Base-by-base conservation (phyloP, 2,888 invertebrate species). In the Lepidocyrtoides sp. region DNA sequence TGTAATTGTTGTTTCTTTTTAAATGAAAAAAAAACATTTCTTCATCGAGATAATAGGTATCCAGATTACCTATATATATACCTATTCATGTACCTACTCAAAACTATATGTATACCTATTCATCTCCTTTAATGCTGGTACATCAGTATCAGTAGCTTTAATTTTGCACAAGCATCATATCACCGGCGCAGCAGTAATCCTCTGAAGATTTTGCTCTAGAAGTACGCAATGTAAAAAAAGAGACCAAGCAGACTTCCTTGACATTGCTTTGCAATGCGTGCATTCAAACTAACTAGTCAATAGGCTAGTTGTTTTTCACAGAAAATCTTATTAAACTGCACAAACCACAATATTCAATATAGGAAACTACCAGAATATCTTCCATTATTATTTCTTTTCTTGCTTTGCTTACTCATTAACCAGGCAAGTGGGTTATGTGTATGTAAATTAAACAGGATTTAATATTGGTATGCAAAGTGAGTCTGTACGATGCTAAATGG, bases 221-320 rank as follows among this genome's bases (percentile, higher is more conserved):
- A 48, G 14, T 48, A 48, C 44, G 36, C 7, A 36, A 72, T 10
- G 12, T n/a, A 17, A 44, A n/a, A 32, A 69, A 32, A 69, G 23
- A 29, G 66, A 17, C 17, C 29, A n/a, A 85, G 77, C 29, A 26
- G 87, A 79, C 87, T 87, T 87, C 87, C 87, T 87, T 87, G 87
- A 87, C 79, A 87, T 79, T 79, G 66, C 32, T 12, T 63, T 60
- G 77, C 57, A 23, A 36, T 36, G 36, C 7, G 2, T 36, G 36
- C 36, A 36, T 36, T 36, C 7, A 7, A 36, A 36, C 36, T 36
- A 36, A 36, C 36, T 36, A 36, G 36, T 7, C 36, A 36, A 14
- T 48, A 32, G 8, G 4, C 12, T 48, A 32, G 12, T 14, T 51
- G 29, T 75, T 44, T 75, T 75, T 23, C 8, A 26, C 26, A 48